Base-by-base conservation (phyloP, 2,888 invertebrate species). In the Harpalus rubripes region DNA sequence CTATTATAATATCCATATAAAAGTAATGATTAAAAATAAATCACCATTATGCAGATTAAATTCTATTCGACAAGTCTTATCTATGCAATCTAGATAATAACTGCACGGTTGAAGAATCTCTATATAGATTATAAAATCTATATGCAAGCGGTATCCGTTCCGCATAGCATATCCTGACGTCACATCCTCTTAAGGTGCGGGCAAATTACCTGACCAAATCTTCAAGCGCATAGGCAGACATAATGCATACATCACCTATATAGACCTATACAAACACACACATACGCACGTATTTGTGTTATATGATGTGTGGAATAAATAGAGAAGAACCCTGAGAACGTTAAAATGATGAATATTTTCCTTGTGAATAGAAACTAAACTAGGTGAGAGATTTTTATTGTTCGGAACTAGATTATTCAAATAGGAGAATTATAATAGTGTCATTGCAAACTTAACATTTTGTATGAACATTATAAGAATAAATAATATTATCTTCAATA, bases 141-240 rank as follows among this genome's bases (percentile, higher is more conserved):
- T 68, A 68, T 68, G 68, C 68, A 68, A n/a, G 39, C 32, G 8
- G 32, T 22, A 26, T 26, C 32, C 68, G 68, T 68, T 68, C 68
- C 68, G 68, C 68, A 68, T 68, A 68, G 68, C 68, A 32, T 68
- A 26, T 39, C 39, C 6, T 79, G 79, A 79, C 79, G 79, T 79
- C 79, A 79, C 26, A 58, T 79, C 79, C 79, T 22, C 59, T 59
- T 10, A 56, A 79, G 59, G 79, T 59, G 79, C 32, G 79, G 22
- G 41, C 56, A 61, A 58, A 79, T 79, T 79, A 79, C 79, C 56
- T 79, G 79, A 79, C 79, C 79, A 79, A 59, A 39, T 79, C 79
- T 79, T 56, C 22, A 52, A 58, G 52, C 58, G 52, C 58, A 78
- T 58, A 78, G 22, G n/a, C 63, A 18, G 22, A 22, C 61, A 61